Evolutionary conservation across 1,140 invertebrate species (phyloP).

Genomic region (Drosophila pseudoananassae): DNA sequence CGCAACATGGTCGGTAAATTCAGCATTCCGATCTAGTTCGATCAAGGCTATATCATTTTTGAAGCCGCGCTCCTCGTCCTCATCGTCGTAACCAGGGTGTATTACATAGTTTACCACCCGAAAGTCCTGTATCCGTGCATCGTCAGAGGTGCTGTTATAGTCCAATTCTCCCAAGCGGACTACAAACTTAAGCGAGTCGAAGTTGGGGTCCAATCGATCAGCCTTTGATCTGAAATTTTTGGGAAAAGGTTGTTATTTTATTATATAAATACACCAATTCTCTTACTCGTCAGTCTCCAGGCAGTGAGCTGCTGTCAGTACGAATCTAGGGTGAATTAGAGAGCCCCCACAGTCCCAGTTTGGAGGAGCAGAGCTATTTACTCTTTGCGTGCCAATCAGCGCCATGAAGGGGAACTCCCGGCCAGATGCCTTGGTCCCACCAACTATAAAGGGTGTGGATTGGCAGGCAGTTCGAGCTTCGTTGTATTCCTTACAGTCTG

Average conservation of each 20-base stretch:
- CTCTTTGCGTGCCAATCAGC: conserved; percentile 56
- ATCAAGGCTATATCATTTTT: conserved; percentile 87
- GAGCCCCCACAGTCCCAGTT: conserved; percentile 82
- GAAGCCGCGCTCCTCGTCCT: conserved; percentile 64
- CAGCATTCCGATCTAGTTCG: conserved; percentile 83
- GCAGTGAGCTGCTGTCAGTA: conserved; percentile 84
- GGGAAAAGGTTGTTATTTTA: background rate
- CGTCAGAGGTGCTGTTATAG: conserved; percentile 83
- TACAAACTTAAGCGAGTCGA: conserved; percentile 57
- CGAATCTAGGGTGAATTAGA: conserved; percentile 80
- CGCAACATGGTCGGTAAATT: conserved; percentile 85
- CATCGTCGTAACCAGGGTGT: conserved; percentile 85
- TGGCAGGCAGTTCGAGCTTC: conserved; percentile 38
- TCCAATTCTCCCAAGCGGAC: conserved; percentile 86
- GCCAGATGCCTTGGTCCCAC: conserved; percentile 59
- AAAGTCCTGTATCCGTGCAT: conserved; percentile 83
- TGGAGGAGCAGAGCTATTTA: conserved; percentile 9
- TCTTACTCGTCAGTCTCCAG: conserved; percentile 53
- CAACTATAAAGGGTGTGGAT: conserved; percentile 68
- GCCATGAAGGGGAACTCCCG: conserved; percentile 84
- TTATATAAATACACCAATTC: background rate
- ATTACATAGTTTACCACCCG: conserved; percentile 83
- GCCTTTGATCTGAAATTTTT: conserved; percentile 27
- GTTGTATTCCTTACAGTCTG: conserved; percentile 65
- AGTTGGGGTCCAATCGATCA: conserved; percentile 51